Conservation (phyloP, 2,888 invertebrate species). For the Eutolmus rufibarbis region DNA sequence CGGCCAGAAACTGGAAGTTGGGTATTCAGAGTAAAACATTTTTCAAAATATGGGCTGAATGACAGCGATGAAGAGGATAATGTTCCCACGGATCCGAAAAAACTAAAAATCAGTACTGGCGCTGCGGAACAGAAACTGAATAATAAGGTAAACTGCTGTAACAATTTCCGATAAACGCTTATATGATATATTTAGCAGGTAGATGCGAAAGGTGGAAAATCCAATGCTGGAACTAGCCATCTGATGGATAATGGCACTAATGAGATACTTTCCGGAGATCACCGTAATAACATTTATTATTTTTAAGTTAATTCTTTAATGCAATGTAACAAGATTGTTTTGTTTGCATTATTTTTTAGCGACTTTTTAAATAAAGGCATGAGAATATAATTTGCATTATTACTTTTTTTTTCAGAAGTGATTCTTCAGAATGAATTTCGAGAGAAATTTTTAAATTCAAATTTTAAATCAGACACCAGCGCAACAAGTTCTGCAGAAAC, state of each 20-base stretch:
- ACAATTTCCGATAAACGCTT: not conserved
- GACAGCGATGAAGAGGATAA: slow-evolving; percentile 89
- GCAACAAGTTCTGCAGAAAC: slow-evolving; percentile 69
- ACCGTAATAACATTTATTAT: not conserved
- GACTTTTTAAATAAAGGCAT: not conserved
- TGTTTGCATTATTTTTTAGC: not conserved
- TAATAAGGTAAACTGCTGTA: not conserved
- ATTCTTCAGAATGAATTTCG: slow-evolving; percentile 52
- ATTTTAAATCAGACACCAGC: slow-evolving; percentile 6
- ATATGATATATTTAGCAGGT: not conserved
- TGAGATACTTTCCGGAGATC: not conserved
- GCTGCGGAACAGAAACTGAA: slow-evolving; percentile 33
- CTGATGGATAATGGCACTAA: not conserved
- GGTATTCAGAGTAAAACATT: slow-evolving; percentile 95
- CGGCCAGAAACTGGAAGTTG: slow-evolving; percentile 95
- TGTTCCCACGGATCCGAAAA: slow-evolving; percentile 59
- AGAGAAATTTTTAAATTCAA: not conserved
- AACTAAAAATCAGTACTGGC: slow-evolving; percentile 55
- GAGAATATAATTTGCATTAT: not conserved
- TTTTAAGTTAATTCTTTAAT: not conserved
- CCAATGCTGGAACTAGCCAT: not conserved
- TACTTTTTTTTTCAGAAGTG: slow-evolving; percentile 52
- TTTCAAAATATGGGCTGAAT: slow-evolving; percentile 89
- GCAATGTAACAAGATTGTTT: not conserved
- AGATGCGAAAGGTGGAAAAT: not conserved